Evolutionary conservation across 2,113 vertebrate species (phyloP).

Genomic region (Trogon surrucura): DNA sequence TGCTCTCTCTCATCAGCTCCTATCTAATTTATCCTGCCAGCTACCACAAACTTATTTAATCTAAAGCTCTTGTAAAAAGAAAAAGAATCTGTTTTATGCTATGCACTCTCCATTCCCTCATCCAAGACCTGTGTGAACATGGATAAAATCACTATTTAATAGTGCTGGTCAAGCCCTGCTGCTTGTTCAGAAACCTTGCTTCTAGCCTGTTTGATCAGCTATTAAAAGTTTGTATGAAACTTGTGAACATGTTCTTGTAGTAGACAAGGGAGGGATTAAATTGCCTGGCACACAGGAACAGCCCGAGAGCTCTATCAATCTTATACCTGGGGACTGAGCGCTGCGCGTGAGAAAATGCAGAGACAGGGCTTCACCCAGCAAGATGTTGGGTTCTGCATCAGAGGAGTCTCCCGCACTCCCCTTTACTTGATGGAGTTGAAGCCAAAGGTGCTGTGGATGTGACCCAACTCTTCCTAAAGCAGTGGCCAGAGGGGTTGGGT

Average conservation of each 20-base stretch:
- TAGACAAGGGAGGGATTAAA: neutral
- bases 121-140: neutral
- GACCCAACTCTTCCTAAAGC: neutral
- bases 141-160: slow-evolving; percentile 63
- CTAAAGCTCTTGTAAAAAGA: neutral
- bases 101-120: neutral
- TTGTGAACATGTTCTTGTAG: neutral
- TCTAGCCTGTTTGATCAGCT: slow-evolving; percentile 2
- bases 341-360: accelerated
- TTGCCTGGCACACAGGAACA: neutral
- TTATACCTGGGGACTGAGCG: neutral
- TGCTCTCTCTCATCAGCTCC: neutral
- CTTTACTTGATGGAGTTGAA: neutral
- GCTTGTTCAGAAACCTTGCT: neutral
- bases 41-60: slow-evolving; percentile 23
- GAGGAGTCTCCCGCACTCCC: neutral
- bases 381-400: neutral
- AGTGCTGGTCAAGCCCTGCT: slow-evolving; percentile 54
- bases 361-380: neutral
- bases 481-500: neutral
- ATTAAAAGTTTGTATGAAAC: slow-evolving; percentile 22
- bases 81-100: neutral
- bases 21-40: slow-evolving; percentile 1
- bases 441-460: accelerated
- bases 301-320: neutral